These are phyloP conservation scores for Aradophagus sp. DNA, from an alignment of 1,140 invertebrate species.

Conservation along the genomic window DNA sequence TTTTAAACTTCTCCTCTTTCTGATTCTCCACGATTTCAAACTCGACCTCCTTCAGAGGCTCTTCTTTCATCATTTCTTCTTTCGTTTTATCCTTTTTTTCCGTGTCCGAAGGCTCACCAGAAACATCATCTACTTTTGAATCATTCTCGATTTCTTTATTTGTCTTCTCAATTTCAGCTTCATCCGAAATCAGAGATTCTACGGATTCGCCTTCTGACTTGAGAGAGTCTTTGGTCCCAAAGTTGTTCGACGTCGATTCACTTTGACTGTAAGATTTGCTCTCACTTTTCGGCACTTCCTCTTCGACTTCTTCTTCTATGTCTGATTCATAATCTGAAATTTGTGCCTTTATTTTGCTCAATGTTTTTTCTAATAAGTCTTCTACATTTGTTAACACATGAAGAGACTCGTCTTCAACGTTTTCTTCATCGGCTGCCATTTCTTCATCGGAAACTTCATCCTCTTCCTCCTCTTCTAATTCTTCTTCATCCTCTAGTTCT, in stretches of 20 bases:
- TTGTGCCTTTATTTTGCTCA: conserved; percentile 68
- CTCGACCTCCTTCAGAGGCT: conserved; percentile 23
- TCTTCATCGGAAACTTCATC: conserved; percentile 22
- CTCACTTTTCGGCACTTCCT: conserved; percentile 42
- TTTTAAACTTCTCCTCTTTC: conserved; percentile 56
- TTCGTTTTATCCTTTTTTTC: background rate
- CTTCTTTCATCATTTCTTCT: no score
- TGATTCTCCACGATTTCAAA: conserved; percentile 30
- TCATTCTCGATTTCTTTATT: conserved; percentile 1
- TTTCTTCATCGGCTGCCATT: conserved; percentile 6
- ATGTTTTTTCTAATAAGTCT: conserved; percentile 66
- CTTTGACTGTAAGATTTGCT: conserved; percentile 33
- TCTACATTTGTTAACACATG: conserved; percentile 65
- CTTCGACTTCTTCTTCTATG: conserved; percentile 46
- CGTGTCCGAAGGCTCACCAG: no score
- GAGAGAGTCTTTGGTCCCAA: conserved; percentile 20
- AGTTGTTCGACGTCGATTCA: conserved; percentile 32
- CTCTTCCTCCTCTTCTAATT: conserved; percentile 6
- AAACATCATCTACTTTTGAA: no score
- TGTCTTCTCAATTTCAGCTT: conserved; percentile 18
- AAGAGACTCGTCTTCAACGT: conserved; percentile 44
- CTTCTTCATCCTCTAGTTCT: background rate
- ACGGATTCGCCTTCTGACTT: conserved; percentile 45
- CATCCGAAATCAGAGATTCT: conserved; percentile 30
- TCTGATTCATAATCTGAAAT: conserved; percentile 64